A percentile compares a stretch with the other conserved stretches of the same genome.
phyloP scores from a whole-genome alignment of 1,140 invertebrate species.

The Elysia chlorotica region DNA sequence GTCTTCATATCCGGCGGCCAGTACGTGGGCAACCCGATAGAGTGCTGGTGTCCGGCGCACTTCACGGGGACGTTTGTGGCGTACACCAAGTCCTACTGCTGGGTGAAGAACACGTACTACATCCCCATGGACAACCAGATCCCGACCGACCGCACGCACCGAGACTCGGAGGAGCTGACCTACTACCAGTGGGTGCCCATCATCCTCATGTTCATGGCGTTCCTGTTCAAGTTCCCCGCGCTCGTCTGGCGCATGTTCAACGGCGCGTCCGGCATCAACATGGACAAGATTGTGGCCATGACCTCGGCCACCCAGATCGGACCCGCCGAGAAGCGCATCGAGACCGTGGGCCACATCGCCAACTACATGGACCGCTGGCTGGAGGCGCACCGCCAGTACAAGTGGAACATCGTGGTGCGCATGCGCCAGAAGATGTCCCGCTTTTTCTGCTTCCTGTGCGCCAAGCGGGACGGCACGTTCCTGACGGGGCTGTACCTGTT shows the following conservation, averaged over 20 bases:
- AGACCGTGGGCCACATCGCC: constrained; percentile 48
- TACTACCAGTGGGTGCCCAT: constrained; percentile 62
- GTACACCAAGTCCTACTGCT: constrained; percentile 62
- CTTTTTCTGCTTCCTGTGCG: constrained; percentile 55
- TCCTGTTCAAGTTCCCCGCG: constrained; percentile 57
- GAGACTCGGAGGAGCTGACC: constrained; percentile 46
- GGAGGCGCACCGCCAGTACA: constrained; percentile 51
- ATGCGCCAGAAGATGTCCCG: constrained; percentile 45
- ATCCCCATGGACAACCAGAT: constrained; percentile 56
- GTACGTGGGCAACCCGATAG: constrained; percentile 78
- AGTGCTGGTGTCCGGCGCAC: constrained; percentile 62
- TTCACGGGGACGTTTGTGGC: constrained; percentile 60
- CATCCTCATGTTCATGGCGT: constrained; percentile 56
- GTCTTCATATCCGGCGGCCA: constrained; percentile 63
- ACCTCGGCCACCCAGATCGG: constrained; percentile 46
- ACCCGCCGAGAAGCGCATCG: constrained; percentile 41
- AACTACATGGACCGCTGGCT: constrained; percentile 53
- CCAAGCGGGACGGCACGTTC: constrained; percentile 64
- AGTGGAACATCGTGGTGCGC: constrained; percentile 44
- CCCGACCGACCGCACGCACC: constrained; percentile 39
- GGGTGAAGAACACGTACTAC: constrained; percentile 65
- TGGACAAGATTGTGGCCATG: constrained; percentile 52
- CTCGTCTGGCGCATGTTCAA: constrained; percentile 55
- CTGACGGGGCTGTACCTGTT: constrained; percentile 64
- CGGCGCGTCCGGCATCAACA: constrained; percentile 46